A percentile compares a stretch with the other conserved stretches of the same genome.
phyloP scores from a whole-genome alignment of 2,888 invertebrate species.

The Trissolcus brochymenae region DNA sequence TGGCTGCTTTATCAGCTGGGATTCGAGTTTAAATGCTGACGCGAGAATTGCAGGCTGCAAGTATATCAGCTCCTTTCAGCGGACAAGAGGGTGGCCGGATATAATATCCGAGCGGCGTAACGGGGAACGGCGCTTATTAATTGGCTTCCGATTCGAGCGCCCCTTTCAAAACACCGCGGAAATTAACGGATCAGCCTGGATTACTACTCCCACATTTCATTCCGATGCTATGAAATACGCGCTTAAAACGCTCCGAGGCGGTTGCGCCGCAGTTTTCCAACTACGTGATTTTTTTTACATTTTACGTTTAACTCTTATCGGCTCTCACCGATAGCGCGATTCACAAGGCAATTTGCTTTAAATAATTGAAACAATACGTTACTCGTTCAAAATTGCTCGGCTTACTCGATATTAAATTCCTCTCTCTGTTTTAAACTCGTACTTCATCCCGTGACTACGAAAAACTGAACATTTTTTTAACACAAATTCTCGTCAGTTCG shows the following conservation, averaged over 20 bases:
- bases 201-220: conserved; percentile 63
- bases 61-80: conserved; percentile 70
- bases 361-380: conserved; percentile 54
- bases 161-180: conserved; percentile 64
- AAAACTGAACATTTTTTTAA: background rate
- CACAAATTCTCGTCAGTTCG: background rate
- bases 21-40: conserved; percentile 67
- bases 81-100: conserved; percentile 57
- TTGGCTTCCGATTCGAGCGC: conserved; percentile 59
- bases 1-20: conserved; percentile 66
- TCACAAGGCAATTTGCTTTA: conserved; percentile 50
- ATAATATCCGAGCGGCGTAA: conserved; percentile 60
- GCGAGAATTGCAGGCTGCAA: conserved; percentile 70
- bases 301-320: conserved; percentile 35
- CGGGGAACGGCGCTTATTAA: conserved; percentile 56
- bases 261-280: conserved; percentile 19
- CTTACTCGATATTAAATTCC: conserved; percentile 14
- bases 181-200: conserved; percentile 70
- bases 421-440: conserved; percentile 22
- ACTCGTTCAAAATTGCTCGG: conserved; percentile 16
- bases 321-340: conserved; percentile 32
- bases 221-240: conserved; percentile 58
- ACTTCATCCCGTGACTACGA: background rate
- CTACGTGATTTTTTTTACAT: conserved; percentile 42
- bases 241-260: conserved; percentile 50